A percentile compares a stretch with the other conserved stretches of the same genome.
Evolutionary conservation across 92 coral and sea anemone species (phyloP).

Genomic region (Parazoanthus swiftii): DNA sequence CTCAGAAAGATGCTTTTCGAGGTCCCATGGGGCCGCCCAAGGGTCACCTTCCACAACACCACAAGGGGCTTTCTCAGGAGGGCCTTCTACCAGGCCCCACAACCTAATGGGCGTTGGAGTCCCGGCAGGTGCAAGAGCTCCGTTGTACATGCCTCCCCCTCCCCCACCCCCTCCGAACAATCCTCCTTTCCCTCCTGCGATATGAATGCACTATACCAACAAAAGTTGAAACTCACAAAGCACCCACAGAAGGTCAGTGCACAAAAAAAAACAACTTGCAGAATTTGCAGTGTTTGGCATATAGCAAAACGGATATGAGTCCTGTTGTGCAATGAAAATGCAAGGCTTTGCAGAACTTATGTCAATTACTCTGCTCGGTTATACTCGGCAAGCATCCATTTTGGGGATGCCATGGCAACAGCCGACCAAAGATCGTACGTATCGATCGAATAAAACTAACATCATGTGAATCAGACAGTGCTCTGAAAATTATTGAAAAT

Average conservation of each 20-base stretch:
- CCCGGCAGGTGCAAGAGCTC: conserved; percentile 9
- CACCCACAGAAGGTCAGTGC: not conserved
- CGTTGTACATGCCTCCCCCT: conserved; percentile 24
- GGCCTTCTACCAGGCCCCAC: not conserved
- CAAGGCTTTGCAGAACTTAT: not conserved
- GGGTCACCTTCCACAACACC: not conserved
- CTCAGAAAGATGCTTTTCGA: not conserved
- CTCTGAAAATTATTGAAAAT: too few species aligned
- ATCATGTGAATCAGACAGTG: too few species aligned
- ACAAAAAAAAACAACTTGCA: not conserved
- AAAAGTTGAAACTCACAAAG: too few species aligned
- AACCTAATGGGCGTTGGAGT: not conserved
- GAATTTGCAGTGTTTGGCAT: not conserved
- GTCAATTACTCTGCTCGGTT: not conserved
- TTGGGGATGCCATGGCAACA: too few species aligned
- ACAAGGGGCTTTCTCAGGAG: not conserved
- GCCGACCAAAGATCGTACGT: too few species aligned
- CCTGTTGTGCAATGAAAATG: too few species aligned
- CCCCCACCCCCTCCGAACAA: conserved; percentile 4
- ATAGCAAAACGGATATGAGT: not conserved
- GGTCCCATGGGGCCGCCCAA: not conserved
- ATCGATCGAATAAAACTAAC: too few species aligned
- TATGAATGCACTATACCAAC: too few species aligned
- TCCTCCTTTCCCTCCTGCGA: not conserved
- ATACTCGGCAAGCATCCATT: not conserved